Conservation (phyloP, 2,888 invertebrate genomes). For the Drosophila hawaiiensis region DNA sequence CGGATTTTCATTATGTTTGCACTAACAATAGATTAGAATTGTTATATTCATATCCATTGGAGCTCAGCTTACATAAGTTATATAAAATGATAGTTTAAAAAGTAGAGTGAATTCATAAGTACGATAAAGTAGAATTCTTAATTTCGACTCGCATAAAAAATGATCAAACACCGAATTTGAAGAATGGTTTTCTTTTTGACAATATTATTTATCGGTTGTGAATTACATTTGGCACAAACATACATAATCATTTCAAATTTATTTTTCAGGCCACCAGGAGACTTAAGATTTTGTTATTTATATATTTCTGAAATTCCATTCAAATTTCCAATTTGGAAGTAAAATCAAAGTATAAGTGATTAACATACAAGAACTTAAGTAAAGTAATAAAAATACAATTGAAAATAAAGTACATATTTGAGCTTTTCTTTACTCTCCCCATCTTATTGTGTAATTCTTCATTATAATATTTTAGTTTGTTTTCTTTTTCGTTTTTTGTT, state of each 20-base stretch:
- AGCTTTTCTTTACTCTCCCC: conserved; percentile 30
- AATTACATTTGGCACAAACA: conserved; percentile 45
- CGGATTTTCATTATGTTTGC: conserved; percentile 44
- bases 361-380: conserved; percentile 3
- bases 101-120: conserved; percentile 7
- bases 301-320: background rate
- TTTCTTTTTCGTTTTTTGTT: conserved; percentile 14
- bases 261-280: background rate
- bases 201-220: conserved; percentile 16
- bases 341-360: conserved; percentile 9
- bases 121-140: conserved; percentile 5
- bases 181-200: conserved; percentile 5
- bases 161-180: conserved; percentile 7
- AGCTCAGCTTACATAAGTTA: conserved; percentile 13
- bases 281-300: conserved; percentile 19
- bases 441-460: conserved; percentile 28
- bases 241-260: conserved; percentile 12
- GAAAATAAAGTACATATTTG: conserved; percentile 26
- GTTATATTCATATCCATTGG: conserved; percentile 19
- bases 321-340: background rate
- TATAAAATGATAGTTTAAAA: conserved; percentile 12
- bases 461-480: conserved; percentile 32
- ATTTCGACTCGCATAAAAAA: conserved; percentile 1
- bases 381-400: conserved; percentile 23
- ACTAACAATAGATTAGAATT: conserved; percentile 42